Evolutionary conservation across 2,888 invertebrate species (phyloP).

Genomic region (Tryphoninae sp.): DNA sequence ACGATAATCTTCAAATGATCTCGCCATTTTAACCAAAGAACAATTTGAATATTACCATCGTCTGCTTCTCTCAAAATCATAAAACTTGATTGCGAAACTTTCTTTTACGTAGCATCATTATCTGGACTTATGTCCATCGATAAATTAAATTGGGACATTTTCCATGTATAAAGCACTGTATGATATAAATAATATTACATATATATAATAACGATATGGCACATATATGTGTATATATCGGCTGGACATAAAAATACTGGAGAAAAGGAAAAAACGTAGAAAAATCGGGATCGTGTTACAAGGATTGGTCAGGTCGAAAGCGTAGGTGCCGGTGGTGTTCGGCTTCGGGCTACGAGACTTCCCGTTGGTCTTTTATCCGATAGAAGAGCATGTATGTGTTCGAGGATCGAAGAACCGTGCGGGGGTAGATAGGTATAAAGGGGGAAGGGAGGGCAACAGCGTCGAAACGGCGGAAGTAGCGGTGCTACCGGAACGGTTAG

Average conservation of each 20-base stretch:
- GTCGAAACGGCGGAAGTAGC: constrained; percentile 65
- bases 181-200: too few relatives aligned
- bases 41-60: too few relatives aligned
- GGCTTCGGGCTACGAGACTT: constrained; percentile 9
- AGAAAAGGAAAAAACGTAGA: constrained; percentile 33
- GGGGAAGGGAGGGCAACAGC: constrained; percentile 45
- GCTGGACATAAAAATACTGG: not conserved
- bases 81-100: too few relatives aligned
- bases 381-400: constrained; percentile 30
- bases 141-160: too few relatives aligned
- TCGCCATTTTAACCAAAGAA: too few relatives aligned
- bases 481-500: constrained; percentile 52
- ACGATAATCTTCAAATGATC: too few relatives aligned
- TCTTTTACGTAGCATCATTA: too few relatives aligned
- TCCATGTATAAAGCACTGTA: too few relatives aligned
- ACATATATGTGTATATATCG: not conserved
- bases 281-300: constrained; percentile 55
- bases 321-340: constrained; percentile 41
- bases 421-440: not conserved
- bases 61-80: too few relatives aligned
- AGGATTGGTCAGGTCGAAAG: constrained; percentile 33
- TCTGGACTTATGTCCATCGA: too few relatives aligned
- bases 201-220: too few relatives aligned
- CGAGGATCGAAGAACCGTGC: constrained; percentile 39
- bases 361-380: not conserved